phyloP scores from a whole-genome alignment of 2,113 vertebrate genomes.

The Eolophus roseicapilla region DNA sequence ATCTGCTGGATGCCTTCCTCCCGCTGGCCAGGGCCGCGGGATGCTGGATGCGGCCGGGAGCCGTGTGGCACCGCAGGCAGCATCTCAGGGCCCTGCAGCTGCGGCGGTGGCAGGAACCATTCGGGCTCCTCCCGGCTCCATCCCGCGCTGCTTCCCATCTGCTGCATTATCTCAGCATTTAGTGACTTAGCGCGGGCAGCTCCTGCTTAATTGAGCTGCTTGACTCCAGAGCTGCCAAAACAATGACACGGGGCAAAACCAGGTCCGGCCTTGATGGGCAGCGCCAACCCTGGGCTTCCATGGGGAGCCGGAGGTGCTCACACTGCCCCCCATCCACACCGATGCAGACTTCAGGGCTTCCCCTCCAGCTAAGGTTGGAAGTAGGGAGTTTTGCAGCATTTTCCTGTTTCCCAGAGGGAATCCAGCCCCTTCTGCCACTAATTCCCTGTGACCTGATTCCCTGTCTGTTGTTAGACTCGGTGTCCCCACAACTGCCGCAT shows the following conservation, averaged over 20 bases:
- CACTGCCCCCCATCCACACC: background rate
- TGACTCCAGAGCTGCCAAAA: conserved; percentile 63
- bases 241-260: background rate
- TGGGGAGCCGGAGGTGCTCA: background rate
- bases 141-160: conserved; percentile 60
- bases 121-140: conserved; percentile 19
- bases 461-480: background rate
- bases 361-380: background rate
- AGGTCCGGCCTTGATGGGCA: background rate
- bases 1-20: background rate
- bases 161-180: conserved; percentile 65
- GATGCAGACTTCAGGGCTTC: background rate
- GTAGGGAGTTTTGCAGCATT: accelerated
- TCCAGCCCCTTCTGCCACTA: background rate
- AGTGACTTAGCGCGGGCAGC: conserved; percentile 66
- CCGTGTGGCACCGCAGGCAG: background rate
- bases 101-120: background rate
- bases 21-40: background rate
- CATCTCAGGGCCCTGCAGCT: background rate
- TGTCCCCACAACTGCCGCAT: background rate
- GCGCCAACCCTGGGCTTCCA: background rate
- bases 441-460: background rate
- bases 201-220: conserved; percentile 70
- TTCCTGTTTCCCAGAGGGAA: background rate
- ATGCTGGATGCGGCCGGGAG: background rate